phyloP scores from a whole-genome alignment of 2,888 invertebrate genomes.

The Patella caerulea region DNA sequence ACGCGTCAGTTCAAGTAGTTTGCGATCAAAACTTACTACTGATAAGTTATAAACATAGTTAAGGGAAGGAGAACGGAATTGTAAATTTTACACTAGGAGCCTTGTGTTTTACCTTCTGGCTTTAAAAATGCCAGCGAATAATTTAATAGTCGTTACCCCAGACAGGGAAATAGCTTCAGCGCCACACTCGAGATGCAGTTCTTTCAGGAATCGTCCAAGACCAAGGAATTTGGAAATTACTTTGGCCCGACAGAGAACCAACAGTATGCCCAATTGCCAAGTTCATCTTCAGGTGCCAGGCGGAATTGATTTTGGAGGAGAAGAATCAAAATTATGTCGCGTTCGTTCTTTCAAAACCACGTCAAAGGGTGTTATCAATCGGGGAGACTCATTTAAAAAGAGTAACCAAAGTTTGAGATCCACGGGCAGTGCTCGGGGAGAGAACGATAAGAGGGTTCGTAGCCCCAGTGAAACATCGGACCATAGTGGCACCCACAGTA shows the following conservation, averaged over 20 bases:
- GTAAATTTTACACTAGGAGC: too few species aligned
- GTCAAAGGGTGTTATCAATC: constrained; percentile 86
- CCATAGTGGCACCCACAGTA: constrained; percentile 4
- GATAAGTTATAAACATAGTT: too few species aligned
- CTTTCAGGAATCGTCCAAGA: constrained; percentile 57
- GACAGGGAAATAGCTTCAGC: constrained; percentile 40
- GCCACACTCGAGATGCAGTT: constrained; percentile 59
- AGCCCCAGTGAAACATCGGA: constrained; percentile 23
- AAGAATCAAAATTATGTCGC: constrained; percentile 70
- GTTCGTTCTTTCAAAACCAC: constrained; percentile 94
- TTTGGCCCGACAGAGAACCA: constrained; percentile 41
- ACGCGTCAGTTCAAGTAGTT: background rate
- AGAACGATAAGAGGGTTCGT: constrained; percentile 27
- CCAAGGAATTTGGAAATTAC: constrained; percentile 31
- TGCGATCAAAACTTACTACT: background rate
- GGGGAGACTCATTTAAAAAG: constrained; percentile 91
- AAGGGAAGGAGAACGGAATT: too few species aligned
- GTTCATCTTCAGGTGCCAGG: constrained; percentile 20
- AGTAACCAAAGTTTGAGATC: constrained; percentile 85
- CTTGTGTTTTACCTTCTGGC: too few species aligned
- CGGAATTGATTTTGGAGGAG: background rate
- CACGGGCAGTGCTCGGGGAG: constrained; percentile 72
- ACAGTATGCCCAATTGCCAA: constrained; percentile 49
- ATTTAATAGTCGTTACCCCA: constrained; percentile 19
- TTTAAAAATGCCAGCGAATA: background rate